Percentiles rank a stretch among this genome's conserved stretches.
Evolutionary conservation across 1,140 invertebrate genomes (phyloP).

Genomic region (Bradysia coprophila): DNA sequence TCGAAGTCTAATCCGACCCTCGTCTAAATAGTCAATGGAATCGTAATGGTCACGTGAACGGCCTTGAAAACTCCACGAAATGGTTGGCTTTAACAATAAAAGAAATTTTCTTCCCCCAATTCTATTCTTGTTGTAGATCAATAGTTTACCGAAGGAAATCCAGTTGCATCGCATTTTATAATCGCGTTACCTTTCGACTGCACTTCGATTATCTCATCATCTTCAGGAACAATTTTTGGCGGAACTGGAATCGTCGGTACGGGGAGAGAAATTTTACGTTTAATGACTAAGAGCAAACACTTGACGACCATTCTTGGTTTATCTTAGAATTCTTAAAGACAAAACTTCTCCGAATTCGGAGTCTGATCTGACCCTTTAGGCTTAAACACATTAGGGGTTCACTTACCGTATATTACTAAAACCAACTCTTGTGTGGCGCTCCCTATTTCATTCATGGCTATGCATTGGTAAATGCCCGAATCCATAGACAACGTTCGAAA

Average conservation of each 20-base stretch:
- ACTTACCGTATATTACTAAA: background rate
- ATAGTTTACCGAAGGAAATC: background rate
- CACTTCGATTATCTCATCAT: background rate
- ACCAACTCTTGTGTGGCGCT: background rate
- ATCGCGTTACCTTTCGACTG: background rate
- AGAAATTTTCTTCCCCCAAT: no score
- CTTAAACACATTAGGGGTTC: no score
- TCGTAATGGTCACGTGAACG: background rate
- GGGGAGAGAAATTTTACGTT: no score
- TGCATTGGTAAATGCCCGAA: background rate
- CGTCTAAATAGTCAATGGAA: background rate
- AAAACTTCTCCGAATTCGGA: no score
- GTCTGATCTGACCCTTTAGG: no score
- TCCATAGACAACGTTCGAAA: no score
- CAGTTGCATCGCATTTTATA: background rate
- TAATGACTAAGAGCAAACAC: no score
- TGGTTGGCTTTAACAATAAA: no score
- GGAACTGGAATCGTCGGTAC: background rate
- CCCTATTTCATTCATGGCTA: background rate
- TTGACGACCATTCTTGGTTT: no score
- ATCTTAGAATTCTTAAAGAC: no score
- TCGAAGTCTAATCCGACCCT: background rate
- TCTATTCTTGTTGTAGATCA: no score
- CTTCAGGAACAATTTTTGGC: background rate
- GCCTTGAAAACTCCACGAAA: background rate